Base-by-base conservation (phyloP, 2,113 vertebrate genomes). In the Aphyosemion australe region DNA sequence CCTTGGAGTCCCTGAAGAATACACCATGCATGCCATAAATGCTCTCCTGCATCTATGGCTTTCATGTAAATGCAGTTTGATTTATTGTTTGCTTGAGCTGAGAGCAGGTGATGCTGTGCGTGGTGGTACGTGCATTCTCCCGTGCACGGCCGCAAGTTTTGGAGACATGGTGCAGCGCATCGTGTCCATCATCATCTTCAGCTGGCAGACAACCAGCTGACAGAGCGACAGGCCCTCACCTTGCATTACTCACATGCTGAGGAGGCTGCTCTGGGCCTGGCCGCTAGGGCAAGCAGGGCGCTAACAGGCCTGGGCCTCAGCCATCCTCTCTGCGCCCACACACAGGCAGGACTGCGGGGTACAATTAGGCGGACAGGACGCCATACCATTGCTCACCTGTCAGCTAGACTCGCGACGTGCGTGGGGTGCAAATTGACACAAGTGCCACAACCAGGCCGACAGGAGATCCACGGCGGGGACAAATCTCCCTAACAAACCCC, bases 401-500 rank as follows among this genome's bases (percentile, higher is more conserved):
- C 92, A 93, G 85, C 80, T 8, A 60, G 76, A 71, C 77, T 55
- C 60, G 57, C 65, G 68, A 82, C 76, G 63, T 84, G 80, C 70
- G 79, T 82, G 78, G 87, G 82, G 76, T 83, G 88, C 88, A 90
- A 87, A 89, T 86, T 90, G 89, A 91, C 87, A 85, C 69, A 59
- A 82, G 76, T 86, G 84, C 84, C 77, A 83, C 82, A 82, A 78
- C 86, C 66, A 48, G 77, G 84, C 79, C 80, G 86, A 92, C 91
- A 92, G 90, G 81, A 84, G 83, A 87, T 92, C 88, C 76, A 37
- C 83, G 46, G 68, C 72, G 16, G 83, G 83, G 84, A 86, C 79
- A 91, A 91, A 91, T 92, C 89, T 92, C 83, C 85, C 86, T 93
- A 93, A 93, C 91, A 92, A 93, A 89, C 90, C 88, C 73, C 68